Base-by-base conservation (phyloP, 2,113 vertebrate species). In the Lamprologus lemairii region DNA sequence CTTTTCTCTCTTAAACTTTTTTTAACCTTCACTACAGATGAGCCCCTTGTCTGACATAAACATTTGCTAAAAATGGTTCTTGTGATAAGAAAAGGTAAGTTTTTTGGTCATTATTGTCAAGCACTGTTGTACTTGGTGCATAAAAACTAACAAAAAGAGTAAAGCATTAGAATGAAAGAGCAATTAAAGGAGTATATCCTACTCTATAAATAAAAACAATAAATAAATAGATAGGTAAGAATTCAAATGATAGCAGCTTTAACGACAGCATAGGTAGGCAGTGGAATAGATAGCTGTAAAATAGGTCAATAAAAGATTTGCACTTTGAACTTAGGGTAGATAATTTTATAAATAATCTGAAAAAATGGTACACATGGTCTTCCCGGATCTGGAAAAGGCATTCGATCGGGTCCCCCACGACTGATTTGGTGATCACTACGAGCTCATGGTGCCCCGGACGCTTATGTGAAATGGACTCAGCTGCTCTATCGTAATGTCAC, bases 21-120 rank as follows among this genome's bases (percentile, higher is more conserved):
- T 71, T 71, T 42, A 45, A 45, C 65, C 13, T 26, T 73, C 65
- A 73, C 65, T 73, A 42, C 65, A 73, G 7, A 42, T 71, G 37
- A 71, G 13, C 13, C 65, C 13, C 12, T 23, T 23, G 57, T 10
- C n/a, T 71, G 13, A 26, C 21, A 42, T 42, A 71, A 42, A 23
- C n/a, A 71, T 71, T 42, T 42, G 12, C 37, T 45, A 45, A 73
- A 73, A 73, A 26, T 71, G n/a, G 7, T 40, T 23, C 35, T 21
- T 23, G 3, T 42, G 37, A 65, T 65, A 35, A 65, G 60, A 65
- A 37, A 65, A 35, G 19, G 11, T 68, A 68, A 8, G 63, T 14
- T 40, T 68, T 68, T 37, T 21, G 31, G 60, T 68, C 63, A 68
- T 68, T 68, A 13, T 40, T 40, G 11, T 5, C 33, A 68, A 68